Evolutionary conservation across 2,113 vertebrate species (phyloP).

Genomic region (Forbesichthys papilliferus): DNA sequence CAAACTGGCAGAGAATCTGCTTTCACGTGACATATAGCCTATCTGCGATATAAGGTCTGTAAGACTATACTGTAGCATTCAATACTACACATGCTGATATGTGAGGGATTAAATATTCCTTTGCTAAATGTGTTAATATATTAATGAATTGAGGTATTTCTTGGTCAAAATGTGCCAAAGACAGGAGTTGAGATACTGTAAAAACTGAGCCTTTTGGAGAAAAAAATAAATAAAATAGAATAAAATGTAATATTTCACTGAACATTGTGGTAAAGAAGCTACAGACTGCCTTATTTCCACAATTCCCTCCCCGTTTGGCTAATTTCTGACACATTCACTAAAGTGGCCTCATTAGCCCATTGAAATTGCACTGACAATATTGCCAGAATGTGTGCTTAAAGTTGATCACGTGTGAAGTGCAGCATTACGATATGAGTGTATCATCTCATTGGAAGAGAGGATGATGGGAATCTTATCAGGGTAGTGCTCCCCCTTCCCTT

Average conservation of each 20-base stretch:
- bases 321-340: not conserved
- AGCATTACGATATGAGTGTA: not conserved
- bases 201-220: too few relatives aligned
- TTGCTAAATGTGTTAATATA: too few relatives aligned
- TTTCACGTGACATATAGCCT: slow-evolving; percentile 19
- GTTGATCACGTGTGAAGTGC: not conserved
- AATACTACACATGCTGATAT: too few relatives aligned
- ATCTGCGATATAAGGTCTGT: slow-evolving; percentile 12
- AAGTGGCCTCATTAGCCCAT: slow-evolving; percentile 24
- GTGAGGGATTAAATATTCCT: too few relatives aligned
- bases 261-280: not conserved
- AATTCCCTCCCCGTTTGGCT: slow-evolving; percentile 12
- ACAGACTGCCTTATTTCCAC: slow-evolving; percentile 42
- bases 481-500: not conserved
- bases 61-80: not conserved
- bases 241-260: not conserved
- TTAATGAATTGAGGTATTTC: too few relatives aligned
- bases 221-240: too few relatives aligned
- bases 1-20: slow-evolving; percentile 2
- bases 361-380: slow-evolving; percentile 11
- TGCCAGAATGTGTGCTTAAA: slow-evolving; percentile 28
- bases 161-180: too few relatives aligned
- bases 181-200: too few relatives aligned
- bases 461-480: slow-evolving; percentile 23
- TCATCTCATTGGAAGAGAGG: slow-evolving; percentile 20